Base-by-base conservation (phyloP, 1,140 invertebrate species). In the Lordiphosa collinella region DNA sequence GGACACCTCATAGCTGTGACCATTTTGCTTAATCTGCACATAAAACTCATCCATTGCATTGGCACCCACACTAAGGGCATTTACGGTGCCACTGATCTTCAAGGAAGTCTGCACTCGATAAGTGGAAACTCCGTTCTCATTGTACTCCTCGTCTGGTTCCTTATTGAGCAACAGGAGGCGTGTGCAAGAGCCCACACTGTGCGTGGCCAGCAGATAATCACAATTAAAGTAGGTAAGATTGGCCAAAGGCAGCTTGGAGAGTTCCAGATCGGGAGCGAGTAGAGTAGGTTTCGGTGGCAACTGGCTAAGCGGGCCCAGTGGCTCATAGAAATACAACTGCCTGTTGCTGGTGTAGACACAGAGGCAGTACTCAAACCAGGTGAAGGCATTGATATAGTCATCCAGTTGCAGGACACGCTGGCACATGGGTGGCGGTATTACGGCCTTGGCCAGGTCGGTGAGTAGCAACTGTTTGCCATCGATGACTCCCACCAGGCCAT, bases 391-490 rank as follows among this genome's bases (percentile, higher is more conserved):
- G 4, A 94, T 90, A 64, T 91, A 74, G 41, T 88, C 72, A 1
- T 91, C 84, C 46, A 93, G 78, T 22, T 91, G 66, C 22, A 96
- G 73, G 69, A 90, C 89, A 52, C 92, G 91, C 36, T 94, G 93
- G 40, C 91, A 91, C 94, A 97, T 94, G 40, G 96, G 96, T 4
- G 96, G 96, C 35, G 96, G 96, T 5, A 97, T 90, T 18, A 96
- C 90, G 44, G 92, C 91, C 50, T 92, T 82, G 66, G 92, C 91
- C 69, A 97, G 95, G 40, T 92, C 91, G 8, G 96, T 96, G 16
- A 97, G 40, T 13, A 95, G 88, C 12, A 95, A 53, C 71, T 92
- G 92, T 40, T 91, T 91, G 86, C 95, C 95, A 92, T 97, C 94
- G 71, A 97, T 94, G 16, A 96, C 95, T 58, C 91, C 92, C 7